A percentile compares a stretch with the other conserved stretches of the same genome.
phyloP scores from a whole-genome alignment of 2,113 vertebrate species.

The Mus musculus region DNA sequence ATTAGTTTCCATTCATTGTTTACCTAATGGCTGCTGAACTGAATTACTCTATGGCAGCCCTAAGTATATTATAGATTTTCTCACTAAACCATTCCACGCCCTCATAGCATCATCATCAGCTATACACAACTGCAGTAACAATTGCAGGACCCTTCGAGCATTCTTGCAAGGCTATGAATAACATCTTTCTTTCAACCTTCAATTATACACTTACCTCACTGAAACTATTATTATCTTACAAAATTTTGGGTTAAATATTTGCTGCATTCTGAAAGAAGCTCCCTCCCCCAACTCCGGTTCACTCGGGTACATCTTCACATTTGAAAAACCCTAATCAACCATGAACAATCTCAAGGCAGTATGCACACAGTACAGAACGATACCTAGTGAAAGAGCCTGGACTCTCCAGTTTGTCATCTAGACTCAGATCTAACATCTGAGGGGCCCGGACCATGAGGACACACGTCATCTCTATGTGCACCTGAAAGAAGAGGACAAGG shows the following conservation, averaged over 20 bases:
- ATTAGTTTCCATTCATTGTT: not conserved
- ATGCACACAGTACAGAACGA: not conserved
- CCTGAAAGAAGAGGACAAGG: not conserved
- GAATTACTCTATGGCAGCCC: not conserved
- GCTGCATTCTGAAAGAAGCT: not conserved
- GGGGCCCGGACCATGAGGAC: not conserved
- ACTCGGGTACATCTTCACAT: not conserved
- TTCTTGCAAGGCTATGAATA: not conserved
- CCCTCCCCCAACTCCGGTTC: not conserved
- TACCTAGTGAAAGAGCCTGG: rapidly evolving
- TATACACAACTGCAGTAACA: not conserved
- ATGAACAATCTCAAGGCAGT: not conserved
- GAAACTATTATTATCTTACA: not conserved
- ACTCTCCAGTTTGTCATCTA: not conserved
- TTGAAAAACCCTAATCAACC: not conserved
- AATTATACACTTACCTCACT: not conserved
- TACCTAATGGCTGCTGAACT: not conserved
- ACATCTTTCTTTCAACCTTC: not conserved
- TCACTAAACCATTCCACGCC: not conserved
- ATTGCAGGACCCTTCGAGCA: not conserved
- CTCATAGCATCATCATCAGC: not conserved
- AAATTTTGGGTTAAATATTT: not conserved
- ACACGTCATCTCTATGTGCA: not conserved
- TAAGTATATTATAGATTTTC: not conserved
- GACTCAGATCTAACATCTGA: not conserved